These are phyloP conservation scores for Hydrozoanthus tunicans DNA, from an alignment of 64 coral and sea anemone species.

Conservation along the genomic window DNA sequence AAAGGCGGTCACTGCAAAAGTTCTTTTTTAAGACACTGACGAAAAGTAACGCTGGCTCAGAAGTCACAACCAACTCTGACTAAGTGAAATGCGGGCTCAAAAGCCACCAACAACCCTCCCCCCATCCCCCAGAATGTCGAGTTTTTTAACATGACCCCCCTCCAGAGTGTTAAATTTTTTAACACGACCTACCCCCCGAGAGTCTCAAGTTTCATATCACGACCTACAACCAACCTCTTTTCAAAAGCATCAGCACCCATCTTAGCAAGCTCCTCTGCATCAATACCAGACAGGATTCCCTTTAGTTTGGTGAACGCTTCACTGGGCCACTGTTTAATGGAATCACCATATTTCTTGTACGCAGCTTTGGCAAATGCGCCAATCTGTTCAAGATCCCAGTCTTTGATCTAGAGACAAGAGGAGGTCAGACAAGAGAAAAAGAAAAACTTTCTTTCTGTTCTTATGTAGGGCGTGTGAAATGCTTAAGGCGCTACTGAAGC, in stretches of 20 bases:
- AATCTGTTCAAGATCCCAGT: slow-evolving; percentile 78
- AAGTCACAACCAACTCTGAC: too few relatives aligned
- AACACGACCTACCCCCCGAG: background rate
- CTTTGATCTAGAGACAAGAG: slow-evolving; percentile 41
- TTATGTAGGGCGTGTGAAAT: background rate
- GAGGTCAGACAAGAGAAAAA: background rate
- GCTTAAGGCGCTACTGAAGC: background rate
- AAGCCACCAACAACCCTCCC: too few relatives aligned
- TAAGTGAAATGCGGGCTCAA: too few relatives aligned
- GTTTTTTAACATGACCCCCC: too few relatives aligned
- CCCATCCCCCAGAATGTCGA: too few relatives aligned
- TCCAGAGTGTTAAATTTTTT: too few relatives aligned
- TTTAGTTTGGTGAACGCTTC: slow-evolving; percentile 70
- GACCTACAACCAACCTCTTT: slow-evolving; percentile 52
- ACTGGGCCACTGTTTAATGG: slow-evolving; percentile 59
- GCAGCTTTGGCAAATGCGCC: slow-evolving; percentile 73
- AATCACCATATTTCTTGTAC: slow-evolving; percentile 72
- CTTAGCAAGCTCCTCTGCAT: slow-evolving; percentile 63
- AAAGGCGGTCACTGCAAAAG: too few relatives aligned
- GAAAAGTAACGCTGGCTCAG: too few relatives aligned
- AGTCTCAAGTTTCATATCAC: background rate
- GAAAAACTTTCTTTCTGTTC: background rate
- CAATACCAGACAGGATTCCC: slow-evolving; percentile 65
- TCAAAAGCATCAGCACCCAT: slow-evolving; percentile 64
- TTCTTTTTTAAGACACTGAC: too few relatives aligned